Evolutionary conservation across 2,113 vertebrate species (phyloP).

Genomic region (Bos javanicus): DNA sequence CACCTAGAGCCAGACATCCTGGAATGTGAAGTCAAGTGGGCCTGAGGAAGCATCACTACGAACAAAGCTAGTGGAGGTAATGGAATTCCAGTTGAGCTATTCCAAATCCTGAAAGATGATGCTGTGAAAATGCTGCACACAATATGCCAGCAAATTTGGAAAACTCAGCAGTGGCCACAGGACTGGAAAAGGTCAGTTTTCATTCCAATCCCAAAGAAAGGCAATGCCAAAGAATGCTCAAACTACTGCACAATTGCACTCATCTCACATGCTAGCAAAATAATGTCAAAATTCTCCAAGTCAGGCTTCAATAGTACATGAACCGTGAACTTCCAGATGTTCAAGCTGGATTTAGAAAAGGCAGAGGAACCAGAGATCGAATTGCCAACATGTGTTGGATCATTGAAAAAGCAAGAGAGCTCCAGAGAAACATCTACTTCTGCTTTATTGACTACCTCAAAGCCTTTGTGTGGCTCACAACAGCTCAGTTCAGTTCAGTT

Average conservation of each 20-base stretch:
- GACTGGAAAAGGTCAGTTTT: not conserved
- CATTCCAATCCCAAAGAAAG: not conserved
- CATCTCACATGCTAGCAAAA: not conserved
- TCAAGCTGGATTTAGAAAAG: not conserved
- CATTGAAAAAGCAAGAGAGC: not conserved
- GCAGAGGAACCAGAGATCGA: not conserved
- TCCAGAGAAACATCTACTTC: not conserved
- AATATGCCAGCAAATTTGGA: not conserved
- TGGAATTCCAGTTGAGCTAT: not conserved
- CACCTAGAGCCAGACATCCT: not conserved
- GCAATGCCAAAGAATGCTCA: not conserved
- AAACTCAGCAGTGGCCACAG: not conserved
- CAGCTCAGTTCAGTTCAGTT: too few species aligned
- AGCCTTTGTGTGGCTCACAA: not conserved
- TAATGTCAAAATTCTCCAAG: not conserved
- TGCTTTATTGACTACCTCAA: not conserved
- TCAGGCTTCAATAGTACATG: not conserved
- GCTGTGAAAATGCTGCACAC: not conserved
- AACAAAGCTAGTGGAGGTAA: not conserved
- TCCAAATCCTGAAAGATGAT: not conserved
- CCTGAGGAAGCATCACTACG: not conserved
- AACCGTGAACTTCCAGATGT: not conserved
- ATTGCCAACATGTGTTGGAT: not conserved
- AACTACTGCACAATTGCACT: not conserved
- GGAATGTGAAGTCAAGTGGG: not conserved